Evolutionary conservation across 2,888 invertebrate species (phyloP).

Genomic region (Romanomermis culicivorax): DNA sequence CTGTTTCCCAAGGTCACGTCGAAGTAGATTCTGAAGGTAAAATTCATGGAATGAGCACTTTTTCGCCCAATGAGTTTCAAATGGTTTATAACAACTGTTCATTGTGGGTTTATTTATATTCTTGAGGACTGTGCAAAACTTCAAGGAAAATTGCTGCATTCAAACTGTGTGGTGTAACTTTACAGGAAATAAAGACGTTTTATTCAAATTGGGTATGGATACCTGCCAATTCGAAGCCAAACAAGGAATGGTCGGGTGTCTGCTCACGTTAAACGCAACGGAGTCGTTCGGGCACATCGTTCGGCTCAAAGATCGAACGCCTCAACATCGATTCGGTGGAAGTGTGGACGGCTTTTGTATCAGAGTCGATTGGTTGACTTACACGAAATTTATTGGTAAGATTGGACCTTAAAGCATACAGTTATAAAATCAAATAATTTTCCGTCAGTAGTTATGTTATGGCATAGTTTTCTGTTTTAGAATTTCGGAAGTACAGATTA

Average conservation of each 20-base stretch:
- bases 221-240: slow-evolving; percentile 80
- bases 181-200: slow-evolving; percentile 66
- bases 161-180: no score
- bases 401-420: no score
- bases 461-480: no score
- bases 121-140: no score
- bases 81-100: no score
- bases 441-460: no score
- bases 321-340: neutral
- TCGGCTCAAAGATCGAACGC: neutral
- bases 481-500: no score
- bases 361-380: slow-evolving; percentile 82
- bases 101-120: no score
- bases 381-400: slow-evolving; percentile 72
- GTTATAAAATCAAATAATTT: no score
- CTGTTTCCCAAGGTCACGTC: neutral
- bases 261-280: slow-evolving; percentile 67
- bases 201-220: slow-evolving; percentile 62
- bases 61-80: no score
- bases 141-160: no score
- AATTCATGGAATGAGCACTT: no score
- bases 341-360: neutral
- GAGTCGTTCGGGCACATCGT: slow-evolving; percentile 31
- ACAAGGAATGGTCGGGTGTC: slow-evolving; percentile 90
- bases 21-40: neutral